Evolutionary conservation across 2,888 invertebrate genomes (phyloP).

Genomic region (Acanthosepion pharaonis): DNA sequence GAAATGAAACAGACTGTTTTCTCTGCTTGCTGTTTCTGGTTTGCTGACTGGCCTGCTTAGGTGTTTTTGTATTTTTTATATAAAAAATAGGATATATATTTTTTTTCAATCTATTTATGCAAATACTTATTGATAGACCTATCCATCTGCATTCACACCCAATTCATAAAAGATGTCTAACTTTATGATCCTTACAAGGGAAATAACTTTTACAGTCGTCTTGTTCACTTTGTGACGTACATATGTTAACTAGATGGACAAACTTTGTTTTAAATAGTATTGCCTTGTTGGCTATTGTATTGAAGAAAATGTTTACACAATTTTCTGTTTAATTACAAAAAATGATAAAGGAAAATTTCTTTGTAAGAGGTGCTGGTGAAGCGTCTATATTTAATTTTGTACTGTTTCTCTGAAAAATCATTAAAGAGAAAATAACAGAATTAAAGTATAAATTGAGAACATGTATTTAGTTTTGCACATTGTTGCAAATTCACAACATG

Average conservation of each 20-base stretch:
- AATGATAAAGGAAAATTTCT: background rate
- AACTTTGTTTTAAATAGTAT: background rate
- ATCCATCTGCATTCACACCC: background rate
- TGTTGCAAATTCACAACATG: background rate
- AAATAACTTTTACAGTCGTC: background rate
- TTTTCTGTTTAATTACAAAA: background rate
- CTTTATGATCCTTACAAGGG: background rate
- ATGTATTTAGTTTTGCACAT: background rate
- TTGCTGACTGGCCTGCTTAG: constrained; percentile 22
- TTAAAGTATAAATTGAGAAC: background rate
- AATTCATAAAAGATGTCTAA: background rate
- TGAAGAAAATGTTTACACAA: background rate
- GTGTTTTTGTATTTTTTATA: background rate
- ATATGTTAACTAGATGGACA: background rate
- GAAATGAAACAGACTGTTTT: constrained; percentile 11
- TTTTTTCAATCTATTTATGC: background rate
- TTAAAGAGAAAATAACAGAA: background rate
- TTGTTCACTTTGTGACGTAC: background rate
- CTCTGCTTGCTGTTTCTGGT: background rate
- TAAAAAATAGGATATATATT: background rate
- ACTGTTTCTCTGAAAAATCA: background rate
- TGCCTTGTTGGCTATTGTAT: background rate
- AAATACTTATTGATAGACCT: background rate
- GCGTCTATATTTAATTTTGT: background rate
- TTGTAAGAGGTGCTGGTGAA: background rate